These are phyloP conservation scores for Cryptus viduatorius DNA, from an alignment of 2,888 invertebrate genomes.

Conservation along the genomic window DNA sequence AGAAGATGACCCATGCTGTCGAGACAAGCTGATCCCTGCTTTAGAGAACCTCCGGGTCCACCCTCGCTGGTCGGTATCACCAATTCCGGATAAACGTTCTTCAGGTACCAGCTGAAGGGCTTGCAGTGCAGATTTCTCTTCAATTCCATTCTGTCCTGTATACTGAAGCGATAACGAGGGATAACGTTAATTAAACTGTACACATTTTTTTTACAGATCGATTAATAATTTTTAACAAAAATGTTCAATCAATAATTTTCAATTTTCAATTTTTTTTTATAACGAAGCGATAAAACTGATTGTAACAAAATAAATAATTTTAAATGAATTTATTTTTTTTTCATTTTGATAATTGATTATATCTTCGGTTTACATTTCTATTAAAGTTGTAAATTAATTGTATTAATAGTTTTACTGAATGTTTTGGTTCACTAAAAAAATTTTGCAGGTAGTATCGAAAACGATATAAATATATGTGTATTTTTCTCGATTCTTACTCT, in stretches of 20 bases:
- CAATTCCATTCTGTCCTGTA: constrained; percentile 93
- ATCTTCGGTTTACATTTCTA: no score
- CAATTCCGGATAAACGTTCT: constrained; percentile 96
- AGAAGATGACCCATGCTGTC: constrained; percentile 97
- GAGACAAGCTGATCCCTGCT: constrained; percentile 94
- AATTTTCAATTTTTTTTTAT: no score
- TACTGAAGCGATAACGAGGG: constrained; percentile 86
- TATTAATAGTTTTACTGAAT: no score
- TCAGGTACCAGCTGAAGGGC: constrained; percentile 97
- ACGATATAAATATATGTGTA: neutral
- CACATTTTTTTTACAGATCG: neutral
- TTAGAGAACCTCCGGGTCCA: constrained; percentile 89
- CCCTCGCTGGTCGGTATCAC: constrained; percentile 89
- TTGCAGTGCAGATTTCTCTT: constrained; percentile 94
- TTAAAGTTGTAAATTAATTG: no score
- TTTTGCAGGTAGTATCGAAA: neutral
- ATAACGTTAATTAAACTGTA: constrained; percentile 14
- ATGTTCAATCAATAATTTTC: no score
- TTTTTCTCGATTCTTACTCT: constrained; percentile 88
- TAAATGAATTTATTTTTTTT: no score
- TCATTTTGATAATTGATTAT: no score
- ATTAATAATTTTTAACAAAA: neutral
- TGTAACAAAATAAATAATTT: no score
- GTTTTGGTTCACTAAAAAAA: neutral
- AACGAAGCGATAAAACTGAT: no score